These are phyloP conservation scores for Syngnathus typhle DNA, from an alignment of 2,113 vertebrate genomes.

Conservation along the genomic window DNA sequence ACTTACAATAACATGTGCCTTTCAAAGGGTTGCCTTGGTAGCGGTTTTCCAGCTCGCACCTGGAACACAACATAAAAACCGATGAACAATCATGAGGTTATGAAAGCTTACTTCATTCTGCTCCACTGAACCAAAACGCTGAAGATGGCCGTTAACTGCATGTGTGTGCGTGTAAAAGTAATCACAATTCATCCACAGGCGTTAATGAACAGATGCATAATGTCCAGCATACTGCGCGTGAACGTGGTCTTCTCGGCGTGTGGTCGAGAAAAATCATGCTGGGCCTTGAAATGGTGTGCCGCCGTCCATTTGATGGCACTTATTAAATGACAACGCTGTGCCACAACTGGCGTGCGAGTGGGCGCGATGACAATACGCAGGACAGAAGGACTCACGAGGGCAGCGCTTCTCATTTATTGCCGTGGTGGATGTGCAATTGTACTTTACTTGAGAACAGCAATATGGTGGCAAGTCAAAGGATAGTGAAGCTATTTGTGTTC, in stretches of 20 bases:
- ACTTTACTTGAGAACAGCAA: too few relatives aligned
- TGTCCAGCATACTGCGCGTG: not conserved
- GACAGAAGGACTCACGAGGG: not conserved
- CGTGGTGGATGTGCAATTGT: too few relatives aligned
- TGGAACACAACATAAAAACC: constrained; percentile 47
- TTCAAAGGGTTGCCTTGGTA: constrained; percentile 98
- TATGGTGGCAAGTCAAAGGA: not conserved
- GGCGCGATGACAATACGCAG: too few relatives aligned
- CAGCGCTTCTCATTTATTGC: too few relatives aligned
- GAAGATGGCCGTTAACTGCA: constrained; percentile 2
- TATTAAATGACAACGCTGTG: not conserved
- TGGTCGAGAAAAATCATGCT: not conserved
- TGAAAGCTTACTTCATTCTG: not conserved
- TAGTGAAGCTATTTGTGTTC: not conserved
- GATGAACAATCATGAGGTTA: not conserved
- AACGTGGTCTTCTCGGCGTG: not conserved
- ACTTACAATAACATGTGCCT: constrained; percentile 99
- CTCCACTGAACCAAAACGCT: not conserved
- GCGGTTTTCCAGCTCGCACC: constrained; percentile 95
- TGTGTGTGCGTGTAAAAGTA: not conserved
- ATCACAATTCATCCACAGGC: constrained; percentile 9
- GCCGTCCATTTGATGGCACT: not conserved
- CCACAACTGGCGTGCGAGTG: not conserved
- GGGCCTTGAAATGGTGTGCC: not conserved
- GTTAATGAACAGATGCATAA: constrained; percentile 32